A percentile compares a stretch with the other conserved stretches of the same genome.
Evolutionary conservation across 2,888 invertebrate species (phyloP).

Genomic region (Scaptomyza cyrtandrae): DNA sequence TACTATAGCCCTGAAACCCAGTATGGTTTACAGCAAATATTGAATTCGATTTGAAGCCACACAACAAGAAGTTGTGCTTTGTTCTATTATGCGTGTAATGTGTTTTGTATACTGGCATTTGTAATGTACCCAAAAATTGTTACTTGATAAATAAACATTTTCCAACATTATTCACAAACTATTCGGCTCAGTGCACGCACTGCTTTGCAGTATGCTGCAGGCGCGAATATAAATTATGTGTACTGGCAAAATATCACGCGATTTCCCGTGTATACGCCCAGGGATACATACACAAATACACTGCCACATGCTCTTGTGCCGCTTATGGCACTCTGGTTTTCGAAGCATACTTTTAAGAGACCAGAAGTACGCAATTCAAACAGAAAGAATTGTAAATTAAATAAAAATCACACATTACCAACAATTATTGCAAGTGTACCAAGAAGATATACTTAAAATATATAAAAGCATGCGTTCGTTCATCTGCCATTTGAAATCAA

Average conservation of each 20-base stretch:
- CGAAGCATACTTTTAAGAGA: conserved; percentile 33
- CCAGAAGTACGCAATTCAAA: not conserved
- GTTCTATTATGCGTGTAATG: not conserved
- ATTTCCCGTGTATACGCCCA: conserved; percentile 1
- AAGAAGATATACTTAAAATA: not conserved
- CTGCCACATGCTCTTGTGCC: conserved; percentile 1
- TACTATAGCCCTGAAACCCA: not conserved
- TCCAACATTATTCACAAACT: not conserved
- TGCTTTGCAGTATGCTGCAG: conserved; percentile 23
- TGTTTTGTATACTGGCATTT: no score
- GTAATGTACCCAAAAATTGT: no score
- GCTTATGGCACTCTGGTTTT: conserved; percentile 1
- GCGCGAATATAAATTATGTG: conserved; percentile 47
- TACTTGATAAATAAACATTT: not conserved
- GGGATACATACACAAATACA: not conserved
- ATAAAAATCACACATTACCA: not conserved
- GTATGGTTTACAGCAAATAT: conserved; percentile 20
- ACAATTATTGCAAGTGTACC: not conserved
- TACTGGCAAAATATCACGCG: conserved; percentile 40
- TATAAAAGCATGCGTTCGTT: no score
- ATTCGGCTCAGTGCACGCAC: conserved; percentile 34
- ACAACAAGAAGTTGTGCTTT: conserved; percentile 7
- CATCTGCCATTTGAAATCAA: no score
- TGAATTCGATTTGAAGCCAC: conserved; percentile 16
- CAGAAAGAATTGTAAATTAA: not conserved